Evolutionary conservation across 2,797 vertebrate species (phyloP).

Genomic region (Rhynchonycteris naso): DNA sequence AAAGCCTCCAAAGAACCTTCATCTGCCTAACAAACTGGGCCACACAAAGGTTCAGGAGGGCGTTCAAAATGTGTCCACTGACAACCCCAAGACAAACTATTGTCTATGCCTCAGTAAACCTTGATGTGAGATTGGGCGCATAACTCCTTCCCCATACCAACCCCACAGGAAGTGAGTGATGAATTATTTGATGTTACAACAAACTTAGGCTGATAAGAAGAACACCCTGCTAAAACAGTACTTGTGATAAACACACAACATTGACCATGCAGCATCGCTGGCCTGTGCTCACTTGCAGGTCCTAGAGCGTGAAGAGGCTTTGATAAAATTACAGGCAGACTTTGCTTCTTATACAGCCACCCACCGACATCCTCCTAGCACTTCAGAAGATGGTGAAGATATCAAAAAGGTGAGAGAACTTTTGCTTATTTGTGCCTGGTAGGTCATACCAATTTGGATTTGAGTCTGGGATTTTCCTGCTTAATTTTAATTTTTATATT

Average conservation of each 20-base stretch:
- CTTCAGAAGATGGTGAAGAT: constrained; percentile 79
- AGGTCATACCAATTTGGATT: background rate
- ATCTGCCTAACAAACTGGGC: background rate
- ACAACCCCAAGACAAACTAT: background rate
- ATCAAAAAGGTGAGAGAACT: constrained; percentile 82
- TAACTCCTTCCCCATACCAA: background rate
- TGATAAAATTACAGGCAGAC: constrained; percentile 83
- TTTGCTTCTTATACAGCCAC: constrained; percentile 85
- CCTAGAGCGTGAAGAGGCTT: constrained; percentile 81
- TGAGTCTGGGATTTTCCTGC: constrained; percentile 6
- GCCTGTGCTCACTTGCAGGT: constrained; percentile 69
- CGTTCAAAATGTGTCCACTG: background rate
- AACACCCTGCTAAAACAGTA: background rate
- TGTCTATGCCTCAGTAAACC: background rate
- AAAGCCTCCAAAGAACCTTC: background rate
- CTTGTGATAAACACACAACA: accelerated
- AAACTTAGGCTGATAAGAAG: background rate
- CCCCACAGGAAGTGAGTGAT: background rate
- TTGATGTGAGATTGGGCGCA: background rate
- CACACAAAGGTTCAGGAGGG: background rate
- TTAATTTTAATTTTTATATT: constrained; percentile 22
- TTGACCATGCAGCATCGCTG: background rate
- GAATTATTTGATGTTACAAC: background rate
- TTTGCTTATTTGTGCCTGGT: background rate
- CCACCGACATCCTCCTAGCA: constrained; percentile 82